These are phyloP conservation scores for Chloropsis hardwickii DNA, from an alignment of 2,113 vertebrate genomes.

Conservation along the genomic window DNA sequence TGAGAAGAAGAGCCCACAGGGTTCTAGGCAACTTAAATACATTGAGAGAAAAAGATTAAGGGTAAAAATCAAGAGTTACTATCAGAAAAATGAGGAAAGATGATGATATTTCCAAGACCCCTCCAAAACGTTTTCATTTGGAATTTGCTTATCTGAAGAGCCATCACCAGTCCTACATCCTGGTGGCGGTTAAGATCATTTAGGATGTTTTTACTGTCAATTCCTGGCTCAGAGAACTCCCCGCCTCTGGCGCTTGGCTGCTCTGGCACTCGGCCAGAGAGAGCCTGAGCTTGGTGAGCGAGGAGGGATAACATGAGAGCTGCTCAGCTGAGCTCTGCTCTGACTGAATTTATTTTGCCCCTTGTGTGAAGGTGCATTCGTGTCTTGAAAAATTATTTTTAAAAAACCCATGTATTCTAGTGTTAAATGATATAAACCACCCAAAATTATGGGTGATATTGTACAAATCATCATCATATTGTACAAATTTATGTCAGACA, in stretches of 20 bases:
- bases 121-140: not conserved
- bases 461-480: not conserved
- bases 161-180: slow-evolving; percentile 27
- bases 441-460: not conserved
- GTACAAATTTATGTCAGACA: not conserved
- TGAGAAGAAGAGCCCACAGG: not conserved
- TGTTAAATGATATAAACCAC: not conserved
- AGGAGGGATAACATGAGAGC: not conserved
- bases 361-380: not conserved
- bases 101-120: not conserved
- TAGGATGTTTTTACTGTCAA: slow-evolving; percentile 64
- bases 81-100: not conserved
- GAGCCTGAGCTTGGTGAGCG: not conserved
- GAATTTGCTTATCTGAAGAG: slow-evolving; percentile 28
- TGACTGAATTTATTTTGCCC: not conserved
- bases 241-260: slow-evolving; percentile 1
- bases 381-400: not conserved
- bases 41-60: not conserved
- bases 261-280: slow-evolving; percentile 33
- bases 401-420: rapidly evolving
- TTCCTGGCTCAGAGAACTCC: slow-evolving; percentile 50
- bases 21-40: not conserved
- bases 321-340: not conserved
- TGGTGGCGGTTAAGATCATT: slow-evolving; percentile 44
- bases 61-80: not conserved